Base-by-base conservation (phyloP, 2,113 vertebrate species). In the Sigmodon hispidus region DNA sequence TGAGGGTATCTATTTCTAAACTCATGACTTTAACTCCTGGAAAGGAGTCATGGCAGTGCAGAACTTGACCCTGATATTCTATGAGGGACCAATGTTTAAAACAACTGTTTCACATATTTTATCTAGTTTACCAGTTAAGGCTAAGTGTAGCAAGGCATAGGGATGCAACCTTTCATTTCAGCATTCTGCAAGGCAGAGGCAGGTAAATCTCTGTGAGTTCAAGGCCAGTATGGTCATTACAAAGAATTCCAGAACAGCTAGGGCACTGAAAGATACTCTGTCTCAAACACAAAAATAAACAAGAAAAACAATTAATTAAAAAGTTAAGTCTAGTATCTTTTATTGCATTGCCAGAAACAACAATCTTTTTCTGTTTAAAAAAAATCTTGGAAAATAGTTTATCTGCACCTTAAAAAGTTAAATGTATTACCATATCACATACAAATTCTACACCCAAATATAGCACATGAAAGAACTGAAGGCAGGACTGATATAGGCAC, bases 311-410 rank as follows among this genome's bases (percentile, higher is more conserved):
- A 50, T 57, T 22, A 57, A 80, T 6, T n/a, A 55, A 80, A 80
- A 57, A 31, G 4, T 55, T 10, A 22, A 55, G 40, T 80, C 31
- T 72, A 57, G 15, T 93, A 86, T 91, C 52, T 92, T 36, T 69
- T 59, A 87, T 40, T 92, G n/a, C 7, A 72, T 50, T 13, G 10
- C n/a, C 59, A 72, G 36, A 84, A 73, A 24, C 40, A 9, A 45
- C 91, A 95, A 13, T 45, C 13, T 21, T 65, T 93, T 91, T 93
- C 19, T 8, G 8, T 55, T 69, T 91, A 34, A 72, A 87, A 93
- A 90, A 77, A 94, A 77, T 65, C 36, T 85, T 76, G n/a, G 55
- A 59, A 79, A 88, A 88, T 12, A n/a, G 50, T 63, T 57, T 86
- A 57, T 34, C 22, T n/a, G 17, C 5, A 79, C 26, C n/a, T 94